These are phyloP conservation scores for Aythya baeri DNA, from an alignment of 2,113 vertebrate genomes.

Conservation along the genomic window DNA sequence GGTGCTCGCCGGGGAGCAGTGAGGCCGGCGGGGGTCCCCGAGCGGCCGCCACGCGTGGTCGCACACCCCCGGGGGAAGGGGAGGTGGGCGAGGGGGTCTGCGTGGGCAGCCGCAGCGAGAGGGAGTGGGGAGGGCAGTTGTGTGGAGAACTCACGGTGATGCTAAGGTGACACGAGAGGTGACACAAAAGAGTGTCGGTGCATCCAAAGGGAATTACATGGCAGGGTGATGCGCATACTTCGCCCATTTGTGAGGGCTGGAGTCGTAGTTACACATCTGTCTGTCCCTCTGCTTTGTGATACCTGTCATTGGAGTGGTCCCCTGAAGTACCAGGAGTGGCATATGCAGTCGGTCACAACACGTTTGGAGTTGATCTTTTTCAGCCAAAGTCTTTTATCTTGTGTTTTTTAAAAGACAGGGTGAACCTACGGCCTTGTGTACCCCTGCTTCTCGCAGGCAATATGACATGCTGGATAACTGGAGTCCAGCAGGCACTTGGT, in stretches of 20 bases:
- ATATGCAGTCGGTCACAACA: rapidly evolving
- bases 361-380: not conserved
- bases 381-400: not conserved
- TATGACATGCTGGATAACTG: not conserved
- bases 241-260: not conserved
- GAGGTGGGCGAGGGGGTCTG: too few relatives aligned
- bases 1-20: too few relatives aligned
- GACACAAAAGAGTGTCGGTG: not conserved
- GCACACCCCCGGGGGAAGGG: too few relatives aligned
- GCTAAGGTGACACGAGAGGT: too few relatives aligned
- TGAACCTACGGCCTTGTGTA: not conserved
- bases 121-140: too few relatives aligned
- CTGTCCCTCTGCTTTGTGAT: not conserved
- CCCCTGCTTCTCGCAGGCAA: not conserved
- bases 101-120: too few relatives aligned
- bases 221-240: not conserved
- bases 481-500: not conserved
- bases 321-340: rapidly evolving
- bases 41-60: too few relatives aligned
- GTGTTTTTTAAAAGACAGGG: rapidly evolving
- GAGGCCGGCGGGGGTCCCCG: too few relatives aligned
- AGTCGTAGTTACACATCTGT: rapidly evolving
- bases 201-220: not conserved
- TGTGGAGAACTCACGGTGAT: not conserved
- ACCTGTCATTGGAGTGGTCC: not conserved